Conservation (phyloP, 2,888 invertebrate genomes). For the Melikaiella ostensackeni region DNA sequence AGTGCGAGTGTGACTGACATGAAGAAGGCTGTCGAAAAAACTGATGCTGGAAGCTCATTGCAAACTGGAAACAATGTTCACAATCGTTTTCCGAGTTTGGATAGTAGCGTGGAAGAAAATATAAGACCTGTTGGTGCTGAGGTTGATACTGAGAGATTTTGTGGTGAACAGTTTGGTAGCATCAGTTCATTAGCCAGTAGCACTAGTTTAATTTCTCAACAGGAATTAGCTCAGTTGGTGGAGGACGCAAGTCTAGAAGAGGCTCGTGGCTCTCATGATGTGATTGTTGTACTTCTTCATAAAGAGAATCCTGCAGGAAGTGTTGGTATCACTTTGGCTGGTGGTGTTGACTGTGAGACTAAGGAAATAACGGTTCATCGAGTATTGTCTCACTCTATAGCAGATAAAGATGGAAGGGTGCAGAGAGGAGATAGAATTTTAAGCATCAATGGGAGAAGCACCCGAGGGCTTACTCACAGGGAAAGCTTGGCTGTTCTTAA, state of each 20-base stretch:
- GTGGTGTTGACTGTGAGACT: constrained; percentile 93
- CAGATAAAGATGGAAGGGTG: constrained; percentile 90
- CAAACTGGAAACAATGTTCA: constrained; percentile 57
- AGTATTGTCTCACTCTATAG: constrained; percentile 90
- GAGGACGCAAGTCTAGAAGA: constrained; percentile 84
- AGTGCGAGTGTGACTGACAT: constrained; percentile 80
- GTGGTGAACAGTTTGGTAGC: constrained; percentile 78
- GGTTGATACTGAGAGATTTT: constrained; percentile 63
- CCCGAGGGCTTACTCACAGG: constrained; percentile 90
- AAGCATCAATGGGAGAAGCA: constrained; percentile 91
- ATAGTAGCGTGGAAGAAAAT: constrained; percentile 79
- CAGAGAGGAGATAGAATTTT: constrained; percentile 92
- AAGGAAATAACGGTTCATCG: constrained; percentile 95
- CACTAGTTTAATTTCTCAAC: constrained; percentile 80
- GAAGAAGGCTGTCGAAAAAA: constrained; percentile 80
- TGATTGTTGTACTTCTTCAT: constrained; percentile 83
- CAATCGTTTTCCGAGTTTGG: constrained; percentile 79
- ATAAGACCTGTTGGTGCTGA: constrained; percentile 66
- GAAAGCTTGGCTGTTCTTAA: constrained; percentile 93
- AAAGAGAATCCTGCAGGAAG: constrained; percentile 85
- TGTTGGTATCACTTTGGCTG: constrained; percentile 92
- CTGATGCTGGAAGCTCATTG: constrained; percentile 61
- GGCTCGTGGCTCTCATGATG: constrained; percentile 78
- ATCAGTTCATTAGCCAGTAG: constrained; percentile 80
- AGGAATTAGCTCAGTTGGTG: constrained; percentile 82